Conservation (phyloP, 2,797 vertebrate species). For the Semaprochilodus insignis region DNA sequence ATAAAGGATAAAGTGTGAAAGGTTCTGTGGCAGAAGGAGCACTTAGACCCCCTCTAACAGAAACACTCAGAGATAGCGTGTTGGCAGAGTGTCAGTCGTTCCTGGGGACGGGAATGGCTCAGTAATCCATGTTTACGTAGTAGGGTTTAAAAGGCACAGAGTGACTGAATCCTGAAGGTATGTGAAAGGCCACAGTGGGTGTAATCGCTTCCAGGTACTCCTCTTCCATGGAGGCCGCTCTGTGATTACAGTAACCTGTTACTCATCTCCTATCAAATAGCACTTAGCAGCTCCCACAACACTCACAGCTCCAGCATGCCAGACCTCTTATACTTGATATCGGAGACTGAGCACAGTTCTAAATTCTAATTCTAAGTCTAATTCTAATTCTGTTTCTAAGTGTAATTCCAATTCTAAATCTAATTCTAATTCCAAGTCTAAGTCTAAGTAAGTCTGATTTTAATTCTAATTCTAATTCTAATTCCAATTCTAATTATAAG, state of each 20-base stretch:
- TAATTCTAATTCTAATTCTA: too few relatives aligned
- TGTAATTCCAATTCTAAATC: too few relatives aligned
- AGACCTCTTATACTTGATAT: neutral
- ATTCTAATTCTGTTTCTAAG: too few relatives aligned
- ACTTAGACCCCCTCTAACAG: neutral
- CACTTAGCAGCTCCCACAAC: neutral
- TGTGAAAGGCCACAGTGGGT: conserved; percentile 4
- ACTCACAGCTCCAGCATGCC: neutral
- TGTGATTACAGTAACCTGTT: conserved; percentile 16
- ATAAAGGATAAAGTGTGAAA: conserved; percentile 4
- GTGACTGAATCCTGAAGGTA: neutral
- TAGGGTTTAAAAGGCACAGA: neutral
- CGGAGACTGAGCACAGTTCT: too few relatives aligned
- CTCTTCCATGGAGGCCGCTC: neutral
- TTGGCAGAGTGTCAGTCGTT: neutral
- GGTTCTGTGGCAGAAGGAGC: neutral
- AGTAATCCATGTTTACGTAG: conserved; percentile 8
- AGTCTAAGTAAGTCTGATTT: too few relatives aligned
- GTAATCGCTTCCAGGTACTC: conserved; percentile 18
- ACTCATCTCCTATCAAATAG: conserved; percentile 15
- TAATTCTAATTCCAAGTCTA: too few relatives aligned
- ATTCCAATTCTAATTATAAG: too few relatives aligned
- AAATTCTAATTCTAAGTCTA: too few relatives aligned
- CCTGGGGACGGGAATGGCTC: neutral
- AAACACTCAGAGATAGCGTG: neutral